These are phyloP conservation scores for Stomatorhinus ivindoensis DNA, from an alignment of 2,113 vertebrate genomes.

Conservation along the genomic window DNA sequence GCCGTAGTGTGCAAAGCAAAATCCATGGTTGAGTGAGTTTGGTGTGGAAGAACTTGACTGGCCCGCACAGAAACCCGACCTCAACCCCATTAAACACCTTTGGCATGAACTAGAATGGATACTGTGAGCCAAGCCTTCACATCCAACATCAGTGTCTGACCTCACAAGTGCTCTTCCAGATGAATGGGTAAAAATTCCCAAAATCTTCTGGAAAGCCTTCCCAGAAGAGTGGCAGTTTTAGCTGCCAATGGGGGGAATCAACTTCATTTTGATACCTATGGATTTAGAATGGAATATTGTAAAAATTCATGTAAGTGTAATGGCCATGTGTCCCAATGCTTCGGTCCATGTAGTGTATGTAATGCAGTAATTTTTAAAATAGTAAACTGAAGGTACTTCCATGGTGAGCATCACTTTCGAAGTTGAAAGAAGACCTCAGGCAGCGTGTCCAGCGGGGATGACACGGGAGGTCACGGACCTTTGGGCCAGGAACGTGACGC, in stretches of 20 bases:
- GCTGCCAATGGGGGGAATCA: neutral
- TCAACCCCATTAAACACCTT: neutral
- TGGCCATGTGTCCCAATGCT: neutral
- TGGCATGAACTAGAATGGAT: neutral
- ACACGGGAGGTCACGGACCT: conserved; percentile 31
- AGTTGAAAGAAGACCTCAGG: neutral
- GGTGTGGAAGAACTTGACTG: neutral
- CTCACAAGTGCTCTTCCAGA: neutral
- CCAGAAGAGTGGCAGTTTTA: neutral
- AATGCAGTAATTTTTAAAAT: neutral
- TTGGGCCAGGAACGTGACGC: conserved; percentile 29
- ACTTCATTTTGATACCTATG: neutral
- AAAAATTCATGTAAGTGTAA: neutral
- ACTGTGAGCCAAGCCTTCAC: neutral
- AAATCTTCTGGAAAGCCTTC: neutral
- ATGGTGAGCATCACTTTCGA: conserved; percentile 1
- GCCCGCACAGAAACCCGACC: neutral
- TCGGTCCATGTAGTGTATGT: neutral
- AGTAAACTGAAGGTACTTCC: conserved; percentile 8
- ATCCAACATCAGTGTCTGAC: neutral
- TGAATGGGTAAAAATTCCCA: neutral
- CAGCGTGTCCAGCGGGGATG: neutral
- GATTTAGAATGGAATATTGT: neutral
- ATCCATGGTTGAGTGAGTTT: neutral
- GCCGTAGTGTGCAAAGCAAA: neutral